Conservation (phyloP, 2,797 vertebrate species). For the Ctenosaura bakeri region DNA sequence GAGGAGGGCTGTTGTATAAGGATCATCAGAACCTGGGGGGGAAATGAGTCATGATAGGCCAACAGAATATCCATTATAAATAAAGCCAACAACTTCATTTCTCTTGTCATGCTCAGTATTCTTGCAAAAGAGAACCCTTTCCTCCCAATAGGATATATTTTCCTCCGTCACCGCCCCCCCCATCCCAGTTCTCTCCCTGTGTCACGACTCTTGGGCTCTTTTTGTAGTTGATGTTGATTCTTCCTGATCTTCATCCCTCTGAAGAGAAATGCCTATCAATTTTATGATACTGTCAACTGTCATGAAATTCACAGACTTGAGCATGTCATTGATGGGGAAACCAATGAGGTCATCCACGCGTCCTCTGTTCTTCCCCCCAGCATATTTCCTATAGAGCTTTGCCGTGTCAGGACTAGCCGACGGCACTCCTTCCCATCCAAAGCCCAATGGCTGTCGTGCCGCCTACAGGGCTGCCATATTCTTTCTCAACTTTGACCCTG, state of each 20-base stretch:
- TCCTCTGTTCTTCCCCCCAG: slow-evolving; percentile 36
- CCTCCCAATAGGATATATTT: slow-evolving; percentile 9
- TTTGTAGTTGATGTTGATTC: slow-evolving; percentile 74
- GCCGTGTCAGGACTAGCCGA: background rate
- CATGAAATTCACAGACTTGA: slow-evolving; percentile 70
- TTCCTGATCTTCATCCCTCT: slow-evolving; percentile 74
- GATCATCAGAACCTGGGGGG: background rate
- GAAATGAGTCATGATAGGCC: no score
- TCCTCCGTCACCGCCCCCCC: background rate
- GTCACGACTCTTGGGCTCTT: slow-evolving; percentile 61
- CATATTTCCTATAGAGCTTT: slow-evolving; percentile 26
- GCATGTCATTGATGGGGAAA: slow-evolving; percentile 60
- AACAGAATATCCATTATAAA: background rate
- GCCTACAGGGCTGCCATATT: background rate
- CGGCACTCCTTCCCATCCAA: slow-evolving; percentile 28
- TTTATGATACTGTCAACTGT: slow-evolving; percentile 74
- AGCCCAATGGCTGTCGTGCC: background rate
- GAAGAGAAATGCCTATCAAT: slow-evolving; percentile 74
- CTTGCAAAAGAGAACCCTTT: slow-evolving; percentile 29
- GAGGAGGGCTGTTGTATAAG: background rate
- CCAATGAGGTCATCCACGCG: slow-evolving; percentile 58
- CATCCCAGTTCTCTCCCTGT: slow-evolving; percentile 23
- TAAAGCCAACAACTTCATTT: background rate
- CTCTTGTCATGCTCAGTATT: background rate
- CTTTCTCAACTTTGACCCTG: slow-evolving; percentile 32